phyloP scores from a whole-genome alignment of 2,113 vertebrate species.

The Diphyllodes magnificus region DNA sequence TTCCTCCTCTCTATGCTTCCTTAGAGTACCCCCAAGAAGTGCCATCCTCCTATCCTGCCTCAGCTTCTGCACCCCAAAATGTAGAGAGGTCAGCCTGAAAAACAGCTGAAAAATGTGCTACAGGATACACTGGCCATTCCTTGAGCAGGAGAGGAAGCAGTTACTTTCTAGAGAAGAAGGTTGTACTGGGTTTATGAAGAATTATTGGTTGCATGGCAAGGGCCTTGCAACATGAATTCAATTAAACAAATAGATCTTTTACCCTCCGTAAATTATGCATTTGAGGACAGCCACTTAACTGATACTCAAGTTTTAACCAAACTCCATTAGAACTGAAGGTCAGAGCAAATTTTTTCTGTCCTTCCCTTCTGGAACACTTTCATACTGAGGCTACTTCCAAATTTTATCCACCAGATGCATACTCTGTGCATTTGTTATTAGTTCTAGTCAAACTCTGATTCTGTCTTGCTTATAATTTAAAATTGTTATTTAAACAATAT shows the following conservation, averaged over 20 bases:
- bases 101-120: background rate
- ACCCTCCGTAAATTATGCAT: background rate
- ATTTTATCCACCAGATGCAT: background rate
- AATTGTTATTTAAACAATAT: background rate
- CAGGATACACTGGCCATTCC: background rate
- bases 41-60: background rate
- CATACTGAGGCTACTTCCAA: fast-evolving
- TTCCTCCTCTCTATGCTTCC: background rate
- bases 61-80: background rate
- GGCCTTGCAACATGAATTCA: background rate
- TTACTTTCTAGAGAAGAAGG: background rate
- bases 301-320: background rate
- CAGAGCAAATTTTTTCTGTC: background rate
- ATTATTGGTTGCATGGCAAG: background rate
- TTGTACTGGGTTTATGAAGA: background rate
- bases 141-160: background rate
- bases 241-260: background rate
- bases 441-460: background rate
- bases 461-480: background rate
- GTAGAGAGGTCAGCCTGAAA: fast-evolving
- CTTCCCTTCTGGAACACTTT: background rate
- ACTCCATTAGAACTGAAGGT: background rate
- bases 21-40: background rate
- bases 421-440: background rate
- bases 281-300: background rate